These are phyloP conservation scores for Sthenelais limicola DNA, from an alignment of 2,888 invertebrate species.

Conservation along the genomic window DNA sequence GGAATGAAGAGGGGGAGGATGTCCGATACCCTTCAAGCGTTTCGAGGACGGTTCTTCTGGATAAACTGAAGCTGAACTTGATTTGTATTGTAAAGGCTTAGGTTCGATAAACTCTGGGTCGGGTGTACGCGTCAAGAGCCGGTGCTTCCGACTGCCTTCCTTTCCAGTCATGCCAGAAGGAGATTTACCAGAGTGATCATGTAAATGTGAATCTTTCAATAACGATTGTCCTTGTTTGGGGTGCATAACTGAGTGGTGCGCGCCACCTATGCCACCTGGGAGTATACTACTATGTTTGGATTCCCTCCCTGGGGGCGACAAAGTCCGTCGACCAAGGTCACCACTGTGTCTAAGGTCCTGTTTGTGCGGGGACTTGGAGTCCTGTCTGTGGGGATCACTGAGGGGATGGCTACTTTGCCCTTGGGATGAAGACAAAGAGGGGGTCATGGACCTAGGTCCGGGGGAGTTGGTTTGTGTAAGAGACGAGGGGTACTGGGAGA, in stretches of 20 bases:
- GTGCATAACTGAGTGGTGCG: too few relatives aligned
- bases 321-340: constrained; percentile 44
- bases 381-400: too few relatives aligned
- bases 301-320: constrained; percentile 56
- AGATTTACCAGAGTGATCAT: too few relatives aligned
- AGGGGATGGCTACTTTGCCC: constrained; percentile 18
- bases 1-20: constrained; percentile 47
- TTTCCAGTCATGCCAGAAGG: constrained; percentile 68
- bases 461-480: constrained; percentile 54
- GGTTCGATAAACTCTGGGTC: constrained; percentile 48
- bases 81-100: constrained; percentile 77
- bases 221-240: too few relatives aligned
- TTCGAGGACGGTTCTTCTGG: constrained; percentile 62
- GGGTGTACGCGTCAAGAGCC: constrained; percentile 76
- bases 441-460: constrained; percentile 53
- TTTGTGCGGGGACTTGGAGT: constrained; percentile 15
- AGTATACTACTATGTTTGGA: too few relatives aligned
- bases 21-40: constrained; percentile 58
- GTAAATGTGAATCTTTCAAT: too few relatives aligned
- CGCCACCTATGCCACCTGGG: too few relatives aligned
- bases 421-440: constrained; percentile 42
- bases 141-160: constrained; percentile 78
- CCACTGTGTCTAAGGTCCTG: neutral
- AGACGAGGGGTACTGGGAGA: constrained; percentile 43
- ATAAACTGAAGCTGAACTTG: constrained; percentile 71